Evolutionary conservation across 1,140 invertebrate species (phyloP).

Genomic region (Zelostemma sp.): DNA sequence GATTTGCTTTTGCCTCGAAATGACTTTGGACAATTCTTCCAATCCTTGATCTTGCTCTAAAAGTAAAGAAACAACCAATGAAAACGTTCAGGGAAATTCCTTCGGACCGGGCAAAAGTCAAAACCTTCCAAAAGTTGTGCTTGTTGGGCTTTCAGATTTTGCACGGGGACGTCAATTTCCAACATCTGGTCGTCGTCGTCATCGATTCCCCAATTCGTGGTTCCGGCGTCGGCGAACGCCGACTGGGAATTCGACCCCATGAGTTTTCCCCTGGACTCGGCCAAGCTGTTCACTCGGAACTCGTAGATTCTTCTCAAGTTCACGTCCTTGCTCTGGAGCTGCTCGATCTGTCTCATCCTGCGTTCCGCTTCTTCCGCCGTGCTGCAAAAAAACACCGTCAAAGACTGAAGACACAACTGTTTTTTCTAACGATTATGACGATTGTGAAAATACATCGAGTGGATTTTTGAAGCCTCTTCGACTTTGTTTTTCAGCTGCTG

Average conservation of each 20-base stretch:
- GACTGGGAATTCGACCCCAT: conserved; percentile 48
- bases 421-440: conserved; percentile 15
- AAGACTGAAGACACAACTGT: too few relatives aligned
- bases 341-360: conserved; percentile 73
- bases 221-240: conserved; percentile 67
- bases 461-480: conserved; percentile 64
- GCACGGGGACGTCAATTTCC: conserved; percentile 51
- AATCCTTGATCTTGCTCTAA: conserved; percentile 83
- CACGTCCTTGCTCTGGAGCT: conserved; percentile 72
- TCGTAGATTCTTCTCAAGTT: conserved; percentile 73
- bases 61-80: conserved; percentile 45
- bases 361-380: conserved; percentile 75
- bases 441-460: conserved; percentile 67
- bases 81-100: conserved; percentile 53
- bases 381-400: conserved; percentile 55
- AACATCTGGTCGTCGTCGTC: conserved; percentile 59
- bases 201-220: conserved; percentile 65
- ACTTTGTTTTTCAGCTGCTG: conserved; percentile 73
- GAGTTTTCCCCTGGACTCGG: conserved; percentile 47
- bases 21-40: conserved; percentile 81
- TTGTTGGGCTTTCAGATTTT: conserved; percentile 57
- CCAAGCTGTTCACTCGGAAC: conserved; percentile 56
- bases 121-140: conserved; percentile 56
- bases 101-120: not conserved
- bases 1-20: conserved; percentile 82